Base-by-base conservation (phyloP, 2,888 invertebrate genomes). In the Anagyrus pseudococci region DNA sequence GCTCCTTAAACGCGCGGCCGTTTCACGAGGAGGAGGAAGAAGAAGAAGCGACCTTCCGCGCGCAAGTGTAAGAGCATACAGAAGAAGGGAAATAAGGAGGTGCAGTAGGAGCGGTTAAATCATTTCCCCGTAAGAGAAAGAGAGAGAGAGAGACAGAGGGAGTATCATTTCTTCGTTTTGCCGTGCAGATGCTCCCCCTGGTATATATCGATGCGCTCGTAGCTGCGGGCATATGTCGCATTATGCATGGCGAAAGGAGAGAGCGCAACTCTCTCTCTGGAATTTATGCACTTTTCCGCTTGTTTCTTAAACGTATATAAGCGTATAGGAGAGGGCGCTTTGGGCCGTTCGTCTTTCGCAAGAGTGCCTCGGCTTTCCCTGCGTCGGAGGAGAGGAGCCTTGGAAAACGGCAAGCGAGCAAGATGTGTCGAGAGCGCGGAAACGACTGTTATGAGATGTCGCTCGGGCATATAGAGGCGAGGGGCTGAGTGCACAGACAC, bases 201-300 rank as follows among this genome's bases (percentile, higher is more conserved):
- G 29, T 29, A 10, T 44, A 44, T 25, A 46, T 37, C 40, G 10
- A 26, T n/a, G 13, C 29, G 19, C 25, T n/a, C 10, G 10, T 33
- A 29, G 15, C 26, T 25, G 13, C 43, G 22, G 19, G 62, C 53
- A 55, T 63, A 58, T 50, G 63, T 58, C 58, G 63, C 50, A 55
- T 55, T 58, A 58, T 58, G 63, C 58, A 55, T 49, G 33, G 44
- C 48, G 49, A 50, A 54, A 49, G 55, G 10, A n/a, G 22, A 13
- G 29, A 1, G 15, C 7, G 17, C n/a, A 19, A 17, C 1, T 7
- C 8, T 46, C 53, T 25, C 10, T n/a, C 17, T 29, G 48, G 33
- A 58, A 63, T 63, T 64, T 64, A 64, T 64, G 59, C 59, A 64
- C 55, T 64, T 64, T 59, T 64, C 55, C 55, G 52, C 58, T 54